Conservation (phyloP, 2,113 vertebrate species). For the Octodon degus region DNA sequence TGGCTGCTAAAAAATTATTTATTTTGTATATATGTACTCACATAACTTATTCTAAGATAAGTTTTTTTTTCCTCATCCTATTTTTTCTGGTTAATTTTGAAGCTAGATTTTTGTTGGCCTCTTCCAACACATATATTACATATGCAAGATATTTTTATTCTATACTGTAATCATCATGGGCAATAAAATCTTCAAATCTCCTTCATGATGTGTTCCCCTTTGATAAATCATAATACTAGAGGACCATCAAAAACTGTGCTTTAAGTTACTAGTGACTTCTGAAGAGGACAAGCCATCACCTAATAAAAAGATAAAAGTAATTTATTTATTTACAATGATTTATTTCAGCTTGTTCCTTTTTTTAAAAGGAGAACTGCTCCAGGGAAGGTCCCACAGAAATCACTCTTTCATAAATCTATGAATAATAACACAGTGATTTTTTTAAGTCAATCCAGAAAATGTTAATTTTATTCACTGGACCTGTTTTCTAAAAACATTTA, state of each 20-base stretch:
- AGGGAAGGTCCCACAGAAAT: background rate
- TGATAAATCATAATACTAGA: background rate
- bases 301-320: background rate
- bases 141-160: background rate
- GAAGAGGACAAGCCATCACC: background rate
- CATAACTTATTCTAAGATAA: background rate
- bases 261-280: background rate
- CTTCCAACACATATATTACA: background rate
- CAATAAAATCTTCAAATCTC: background rate
- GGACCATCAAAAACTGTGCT: background rate
- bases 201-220: background rate
- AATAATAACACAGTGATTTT: background rate
- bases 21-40: constrained; percentile 25
- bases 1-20: constrained; percentile 29
- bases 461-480: background rate
- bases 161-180: background rate
- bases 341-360: background rate
- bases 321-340: background rate
- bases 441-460: background rate
- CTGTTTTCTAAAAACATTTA: background rate
- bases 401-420: background rate
- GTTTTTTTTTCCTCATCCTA: background rate
- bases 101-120: background rate
- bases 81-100: constrained; percentile 12
- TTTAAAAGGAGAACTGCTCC: background rate